phyloP scores from a whole-genome alignment of 2,888 invertebrate genomes.

The Oconnorella tubifera region DNA sequence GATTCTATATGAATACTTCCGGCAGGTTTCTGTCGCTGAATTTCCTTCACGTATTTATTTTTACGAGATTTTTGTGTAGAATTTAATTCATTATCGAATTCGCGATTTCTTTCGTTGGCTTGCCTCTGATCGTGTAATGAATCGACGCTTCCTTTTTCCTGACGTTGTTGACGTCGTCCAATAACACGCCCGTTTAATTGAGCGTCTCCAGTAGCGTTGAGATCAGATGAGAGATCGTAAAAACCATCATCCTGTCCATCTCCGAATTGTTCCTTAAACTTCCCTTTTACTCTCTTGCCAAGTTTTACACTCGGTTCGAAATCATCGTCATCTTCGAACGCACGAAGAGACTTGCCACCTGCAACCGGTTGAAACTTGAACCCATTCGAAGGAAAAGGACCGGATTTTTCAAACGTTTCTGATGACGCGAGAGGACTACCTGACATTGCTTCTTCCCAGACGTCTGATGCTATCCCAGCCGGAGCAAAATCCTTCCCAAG shows the following conservation, averaged over 20 bases:
- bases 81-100: too few relatives aligned
- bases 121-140: background rate
- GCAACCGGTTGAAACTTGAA: background rate
- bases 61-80: too few relatives aligned
- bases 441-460: constrained; percentile 24
- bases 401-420: constrained; percentile 14
- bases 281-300: too few relatives aligned
- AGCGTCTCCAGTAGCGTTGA: too few relatives aligned
- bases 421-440: constrained; percentile 23
- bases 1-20: background rate
- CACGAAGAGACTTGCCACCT: too few relatives aligned
- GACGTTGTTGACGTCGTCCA: constrained; percentile 10
- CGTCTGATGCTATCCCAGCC: constrained; percentile 7
- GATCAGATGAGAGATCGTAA: background rate
- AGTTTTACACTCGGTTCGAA: too few relatives aligned
- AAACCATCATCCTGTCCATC: background rate
- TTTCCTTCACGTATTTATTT: background rate
- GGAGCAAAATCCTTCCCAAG: constrained; percentile 7
- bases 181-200: too few relatives aligned
- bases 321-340: too few relatives aligned
- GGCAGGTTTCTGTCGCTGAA: background rate
- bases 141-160: background rate
- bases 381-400: background rate
- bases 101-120: background rate
- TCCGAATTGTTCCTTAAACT: background rate